These are phyloP conservation scores for Lacerta viridis DNA, from an alignment of 2,797 vertebrate genomes.

Conservation along the genomic window DNA sequence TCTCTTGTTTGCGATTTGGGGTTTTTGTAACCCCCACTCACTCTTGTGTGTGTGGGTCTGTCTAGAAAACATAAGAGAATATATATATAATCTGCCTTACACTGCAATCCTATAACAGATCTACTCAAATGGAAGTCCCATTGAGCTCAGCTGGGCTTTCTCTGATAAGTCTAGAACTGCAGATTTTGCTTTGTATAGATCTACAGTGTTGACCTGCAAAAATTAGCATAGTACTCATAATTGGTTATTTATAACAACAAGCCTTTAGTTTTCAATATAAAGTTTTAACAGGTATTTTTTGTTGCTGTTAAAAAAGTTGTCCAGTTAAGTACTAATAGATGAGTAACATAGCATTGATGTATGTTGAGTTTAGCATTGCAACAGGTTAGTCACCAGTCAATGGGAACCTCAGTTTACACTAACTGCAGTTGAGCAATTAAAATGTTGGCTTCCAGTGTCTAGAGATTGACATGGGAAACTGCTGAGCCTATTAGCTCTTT, in stretches of 20 bases:
- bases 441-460: constrained; percentile 6
- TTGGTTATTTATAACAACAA: background rate
- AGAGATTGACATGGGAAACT: constrained; percentile 41
- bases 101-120: background rate
- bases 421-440: constrained; percentile 27
- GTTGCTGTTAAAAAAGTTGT: background rate
- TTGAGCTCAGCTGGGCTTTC: background rate
- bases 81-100: background rate
- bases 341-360: background rate
- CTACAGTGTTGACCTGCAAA: background rate
- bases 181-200: constrained; percentile 39
- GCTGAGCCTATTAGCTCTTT: constrained; percentile 25
- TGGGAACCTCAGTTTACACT: background rate
- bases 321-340: background rate
- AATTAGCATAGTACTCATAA: background rate
- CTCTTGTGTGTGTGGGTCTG: background rate
- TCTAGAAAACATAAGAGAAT: background rate
- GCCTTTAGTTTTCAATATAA: background rate
- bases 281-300: background rate
- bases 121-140: background rate
- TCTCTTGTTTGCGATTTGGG: constrained; percentile 47
- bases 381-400: background rate
- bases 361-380: background rate
- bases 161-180: background rate
- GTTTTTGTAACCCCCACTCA: background rate